These are phyloP conservation scores for Malacosoma neustria DNA, from an alignment of 2,888 invertebrate species.

Conservation along the genomic window DNA sequence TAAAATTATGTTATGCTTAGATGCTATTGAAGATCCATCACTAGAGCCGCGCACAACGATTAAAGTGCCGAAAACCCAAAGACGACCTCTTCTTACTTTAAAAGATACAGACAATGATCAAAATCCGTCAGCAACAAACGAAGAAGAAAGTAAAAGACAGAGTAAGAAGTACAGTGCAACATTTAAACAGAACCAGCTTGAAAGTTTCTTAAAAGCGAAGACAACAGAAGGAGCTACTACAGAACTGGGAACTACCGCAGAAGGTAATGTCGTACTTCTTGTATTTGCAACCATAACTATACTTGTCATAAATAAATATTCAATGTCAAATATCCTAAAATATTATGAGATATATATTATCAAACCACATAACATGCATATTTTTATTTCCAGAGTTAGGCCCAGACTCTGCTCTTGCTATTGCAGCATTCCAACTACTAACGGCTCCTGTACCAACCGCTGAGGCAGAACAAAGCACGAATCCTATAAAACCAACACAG, in stretches of 20 bases:
- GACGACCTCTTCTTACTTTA: conserved; percentile 48
- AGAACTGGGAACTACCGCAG: conserved; percentile 32
- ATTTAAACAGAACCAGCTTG: conserved; percentile 56
- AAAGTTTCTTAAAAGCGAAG: conserved; percentile 38
- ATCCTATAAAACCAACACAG: conserved; percentile 28
- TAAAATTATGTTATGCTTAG: conserved; percentile 24
- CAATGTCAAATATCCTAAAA: too few species aligned
- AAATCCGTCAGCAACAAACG: conserved; percentile 57
- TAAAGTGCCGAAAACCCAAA: conserved; percentile 34
- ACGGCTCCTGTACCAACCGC: conserved; percentile 57
- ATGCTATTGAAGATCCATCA: conserved; percentile 49
- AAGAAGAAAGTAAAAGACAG: conserved; percentile 58
- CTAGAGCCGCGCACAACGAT: conserved; percentile 26
- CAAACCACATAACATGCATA: too few species aligned
- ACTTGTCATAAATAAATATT: too few species aligned
- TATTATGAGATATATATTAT: too few species aligned
- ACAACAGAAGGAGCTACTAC: conserved; percentile 36
- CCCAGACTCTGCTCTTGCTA: conserved; percentile 59
- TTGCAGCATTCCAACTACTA: conserved; percentile 63
- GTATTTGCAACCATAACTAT: too few species aligned
- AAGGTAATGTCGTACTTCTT: too few species aligned
- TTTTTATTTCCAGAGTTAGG: conserved; percentile 33
- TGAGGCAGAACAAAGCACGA: conserved; percentile 41
- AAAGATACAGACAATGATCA: conserved; percentile 43
- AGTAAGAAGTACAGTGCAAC: conserved; percentile 64